Evolutionary conservation across 2,888 invertebrate species (phyloP).

Genomic region (Nemurella pictetii): DNA sequence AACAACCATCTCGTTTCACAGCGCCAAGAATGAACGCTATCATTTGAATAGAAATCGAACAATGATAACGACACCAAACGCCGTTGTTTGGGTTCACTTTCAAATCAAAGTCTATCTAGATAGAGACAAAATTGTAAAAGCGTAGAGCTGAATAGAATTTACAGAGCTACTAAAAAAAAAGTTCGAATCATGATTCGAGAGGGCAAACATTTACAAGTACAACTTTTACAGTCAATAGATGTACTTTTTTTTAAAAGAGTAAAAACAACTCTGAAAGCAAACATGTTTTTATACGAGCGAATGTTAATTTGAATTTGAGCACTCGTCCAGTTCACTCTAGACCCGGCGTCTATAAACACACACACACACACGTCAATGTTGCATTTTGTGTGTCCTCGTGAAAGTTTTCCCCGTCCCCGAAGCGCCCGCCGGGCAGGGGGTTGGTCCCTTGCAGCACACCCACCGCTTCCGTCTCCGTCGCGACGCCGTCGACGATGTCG

Average conservation of each 20-base stretch:
- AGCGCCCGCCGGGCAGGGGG: background rate
- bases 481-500: background rate
- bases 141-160: background rate
- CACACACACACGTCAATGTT: background rate
- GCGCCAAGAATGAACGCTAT: background rate
- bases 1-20: background rate
- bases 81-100: background rate
- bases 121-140: background rate
- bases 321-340: background rate
- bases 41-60: background rate
- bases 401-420: background rate
- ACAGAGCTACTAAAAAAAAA: background rate
- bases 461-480: background rate
- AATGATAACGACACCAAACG: background rate
- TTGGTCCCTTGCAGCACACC: background rate
- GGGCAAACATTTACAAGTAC: background rate
- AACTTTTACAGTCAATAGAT: background rate
- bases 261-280: conserved; percentile 1
- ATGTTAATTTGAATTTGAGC: background rate
- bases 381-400: background rate
- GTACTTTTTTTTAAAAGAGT: background rate
- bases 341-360: background rate
- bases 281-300: background rate
- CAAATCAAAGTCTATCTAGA: background rate
- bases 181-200: background rate